A percentile compares a stretch with the other conserved stretches of the same genome.
Evolutionary conservation across 2,113 vertebrate genomes (phyloP).

Genomic region (Proteles cristata): DNA sequence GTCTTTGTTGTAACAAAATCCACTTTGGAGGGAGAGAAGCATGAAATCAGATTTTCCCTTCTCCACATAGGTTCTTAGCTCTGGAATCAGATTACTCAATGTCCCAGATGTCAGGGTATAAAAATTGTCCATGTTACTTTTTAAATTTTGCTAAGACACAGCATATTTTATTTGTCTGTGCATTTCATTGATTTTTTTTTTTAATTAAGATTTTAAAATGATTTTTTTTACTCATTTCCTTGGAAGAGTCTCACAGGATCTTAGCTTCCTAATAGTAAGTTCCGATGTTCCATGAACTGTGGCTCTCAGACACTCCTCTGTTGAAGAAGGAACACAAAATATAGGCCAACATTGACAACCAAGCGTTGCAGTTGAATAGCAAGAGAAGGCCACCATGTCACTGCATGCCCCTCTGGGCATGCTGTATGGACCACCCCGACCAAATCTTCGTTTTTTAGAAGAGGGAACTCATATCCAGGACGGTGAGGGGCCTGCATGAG

Average conservation of each 20-base stretch:
- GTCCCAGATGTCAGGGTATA: constrained; percentile 14
- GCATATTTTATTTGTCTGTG: background rate
- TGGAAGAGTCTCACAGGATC: background rate
- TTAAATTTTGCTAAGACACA: background rate
- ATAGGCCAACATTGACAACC: background rate
- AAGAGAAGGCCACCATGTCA: background rate
- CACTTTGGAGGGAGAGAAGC: background rate
- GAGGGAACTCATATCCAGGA: background rate
- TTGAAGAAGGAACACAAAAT: background rate
- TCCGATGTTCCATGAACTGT: background rate
- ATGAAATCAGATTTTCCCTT: background rate
- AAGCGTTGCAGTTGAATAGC: rapidly evolving
- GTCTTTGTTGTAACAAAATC: background rate
- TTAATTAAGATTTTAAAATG: background rate
- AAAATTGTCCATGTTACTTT: background rate
- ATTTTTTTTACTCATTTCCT: background rate
- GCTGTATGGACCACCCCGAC: background rate
- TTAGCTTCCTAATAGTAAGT: background rate
- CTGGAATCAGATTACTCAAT: background rate
- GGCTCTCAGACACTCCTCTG: background rate
- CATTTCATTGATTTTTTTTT: constrained; percentile 26
- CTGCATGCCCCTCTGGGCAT: background rate
- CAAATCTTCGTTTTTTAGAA: background rate
- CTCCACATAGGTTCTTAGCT: background rate
- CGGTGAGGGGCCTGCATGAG: background rate